A percentile compares a stretch with the other conserved stretches of the same genome.
Evolutionary conservation across 2,113 vertebrate species (phyloP).

Genomic region (Rhizomys pruinosus): DNA sequence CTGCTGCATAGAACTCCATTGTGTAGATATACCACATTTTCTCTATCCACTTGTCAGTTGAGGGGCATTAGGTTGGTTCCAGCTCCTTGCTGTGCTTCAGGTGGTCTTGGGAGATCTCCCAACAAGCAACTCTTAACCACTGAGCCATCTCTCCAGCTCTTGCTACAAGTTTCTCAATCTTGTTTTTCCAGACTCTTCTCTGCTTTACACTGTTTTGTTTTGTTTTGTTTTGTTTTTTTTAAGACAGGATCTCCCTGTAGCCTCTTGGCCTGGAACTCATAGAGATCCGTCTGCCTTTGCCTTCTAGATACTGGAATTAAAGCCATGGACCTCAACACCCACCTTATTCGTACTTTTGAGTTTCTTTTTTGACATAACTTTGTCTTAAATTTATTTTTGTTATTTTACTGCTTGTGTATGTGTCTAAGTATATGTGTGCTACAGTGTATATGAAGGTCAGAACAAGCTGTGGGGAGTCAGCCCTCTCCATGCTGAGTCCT

Average conservation of each 20-base stretch:
- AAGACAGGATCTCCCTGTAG: no score
- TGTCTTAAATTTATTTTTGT: background rate
- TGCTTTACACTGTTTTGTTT: conserved; percentile 38
- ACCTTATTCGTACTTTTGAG: background rate
- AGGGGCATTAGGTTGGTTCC: no score
- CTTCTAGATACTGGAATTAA: no score
- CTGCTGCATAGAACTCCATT: no score
- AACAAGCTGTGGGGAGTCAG: background rate
- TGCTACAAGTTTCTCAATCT: conserved; percentile 34
- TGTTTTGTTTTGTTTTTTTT: background rate
- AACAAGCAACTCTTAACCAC: background rate
- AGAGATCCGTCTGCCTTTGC: no score
- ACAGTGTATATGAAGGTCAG: background rate
- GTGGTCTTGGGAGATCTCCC: no score
- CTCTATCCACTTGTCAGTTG: no score
- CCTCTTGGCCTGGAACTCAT: no score
- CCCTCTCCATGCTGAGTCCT: background rate
- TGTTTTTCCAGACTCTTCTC: conserved; percentile 16
- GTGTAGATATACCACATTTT: no score
- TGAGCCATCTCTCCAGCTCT: background rate
- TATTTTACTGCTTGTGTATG: background rate
- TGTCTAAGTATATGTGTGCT: background rate
- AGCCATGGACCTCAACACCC: no score
- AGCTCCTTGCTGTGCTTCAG: no score
- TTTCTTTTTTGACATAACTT: conserved; percentile 44